phyloP scores from a whole-genome alignment of 2,888 invertebrate genomes.

The Scaptomyza reducta region DNA sequence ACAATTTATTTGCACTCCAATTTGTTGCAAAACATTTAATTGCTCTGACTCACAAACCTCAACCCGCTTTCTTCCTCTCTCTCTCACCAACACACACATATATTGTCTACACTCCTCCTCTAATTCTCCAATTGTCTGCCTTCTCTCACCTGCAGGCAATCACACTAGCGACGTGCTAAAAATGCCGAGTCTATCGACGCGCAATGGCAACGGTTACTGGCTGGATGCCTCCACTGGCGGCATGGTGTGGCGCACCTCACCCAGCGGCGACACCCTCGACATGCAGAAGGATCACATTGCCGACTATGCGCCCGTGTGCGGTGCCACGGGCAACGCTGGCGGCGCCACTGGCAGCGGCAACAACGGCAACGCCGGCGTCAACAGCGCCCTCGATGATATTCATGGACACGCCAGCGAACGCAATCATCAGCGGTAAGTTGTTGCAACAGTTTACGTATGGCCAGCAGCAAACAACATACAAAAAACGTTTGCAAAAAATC shows the following conservation, averaged over 20 bases:
- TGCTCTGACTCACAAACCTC: constrained; percentile 59
- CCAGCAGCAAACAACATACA: constrained; percentile 15
- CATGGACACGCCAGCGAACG: constrained; percentile 72
- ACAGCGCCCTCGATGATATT: constrained; percentile 66
- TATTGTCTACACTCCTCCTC: background rate
- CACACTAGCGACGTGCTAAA: constrained; percentile 84
- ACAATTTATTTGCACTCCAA: constrained; percentile 71
- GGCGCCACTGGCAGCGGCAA: constrained; percentile 52
- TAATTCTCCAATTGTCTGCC: constrained; percentile 3
- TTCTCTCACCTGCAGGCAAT: constrained; percentile 77
- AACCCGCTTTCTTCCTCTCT: constrained; percentile 43
- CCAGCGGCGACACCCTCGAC: constrained; percentile 81
- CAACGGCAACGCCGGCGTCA: constrained; percentile 35
- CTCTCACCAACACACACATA: constrained; percentile 22
- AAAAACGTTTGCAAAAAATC: constrained; percentile 4
- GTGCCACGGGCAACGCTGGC: constrained; percentile 65
- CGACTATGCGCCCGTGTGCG: constrained; percentile 84
- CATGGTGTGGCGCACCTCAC: constrained; percentile 84
- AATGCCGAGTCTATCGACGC: constrained; percentile 84
- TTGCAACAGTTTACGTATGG: constrained; percentile 11
- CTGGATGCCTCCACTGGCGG: constrained; percentile 84
- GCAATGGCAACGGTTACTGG: constrained; percentile 84
- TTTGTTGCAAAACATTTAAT: constrained; percentile 78
- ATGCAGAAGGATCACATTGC: constrained; percentile 84
- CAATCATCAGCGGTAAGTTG: constrained; percentile 82